Percentiles rank a stretch among this genome's conserved stretches.
Conservation (phyloP, 2,797 vertebrate species). For the Coranthus polyacanthus region DNA sequence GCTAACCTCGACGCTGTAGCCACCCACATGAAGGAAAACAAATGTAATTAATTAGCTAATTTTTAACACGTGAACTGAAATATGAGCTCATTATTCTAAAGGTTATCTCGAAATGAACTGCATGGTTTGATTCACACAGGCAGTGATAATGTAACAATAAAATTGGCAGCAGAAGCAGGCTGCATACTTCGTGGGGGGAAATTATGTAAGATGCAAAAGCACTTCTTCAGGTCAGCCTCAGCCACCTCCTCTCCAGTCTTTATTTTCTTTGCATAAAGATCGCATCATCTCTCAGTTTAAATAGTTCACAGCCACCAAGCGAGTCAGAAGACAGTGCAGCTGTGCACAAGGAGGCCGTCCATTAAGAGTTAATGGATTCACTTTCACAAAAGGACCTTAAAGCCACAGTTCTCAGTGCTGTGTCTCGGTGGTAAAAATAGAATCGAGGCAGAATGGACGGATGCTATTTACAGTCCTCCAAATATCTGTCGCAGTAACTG, state of each 20-base stretch:
- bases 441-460: slow-evolving; percentile 81
- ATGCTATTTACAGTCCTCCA: slow-evolving; percentile 84
- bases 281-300: slow-evolving; percentile 44
- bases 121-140: slow-evolving; percentile 19
- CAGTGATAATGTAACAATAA: slow-evolving; percentile 15
- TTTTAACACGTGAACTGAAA: background rate
- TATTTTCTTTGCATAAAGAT: slow-evolving; percentile 53
- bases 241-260: slow-evolving; percentile 50
- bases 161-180: slow-evolving; percentile 18
- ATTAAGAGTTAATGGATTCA: slow-evolving; percentile 88
- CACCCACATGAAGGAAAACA: background rate
- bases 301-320: slow-evolving; percentile 61
- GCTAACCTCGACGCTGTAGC: no score
- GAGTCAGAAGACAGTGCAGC: slow-evolving; percentile 62
- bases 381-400: slow-evolving; percentile 87
- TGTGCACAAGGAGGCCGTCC: slow-evolving; percentile 75
- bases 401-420: slow-evolving; percentile 82
- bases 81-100: background rate
- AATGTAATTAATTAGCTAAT: background rate
- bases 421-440: slow-evolving; percentile 86
- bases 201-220: slow-evolving; percentile 62
- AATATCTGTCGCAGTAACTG: slow-evolving; percentile 81
- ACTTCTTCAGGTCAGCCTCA: slow-evolving; percentile 60
- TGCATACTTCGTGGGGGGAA: slow-evolving; percentile 14
- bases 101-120: slow-evolving; percentile 2